Evolutionary conservation across 2,113 vertebrate species (phyloP).

Genomic region (Romanogobio albipinnatus): DNA sequence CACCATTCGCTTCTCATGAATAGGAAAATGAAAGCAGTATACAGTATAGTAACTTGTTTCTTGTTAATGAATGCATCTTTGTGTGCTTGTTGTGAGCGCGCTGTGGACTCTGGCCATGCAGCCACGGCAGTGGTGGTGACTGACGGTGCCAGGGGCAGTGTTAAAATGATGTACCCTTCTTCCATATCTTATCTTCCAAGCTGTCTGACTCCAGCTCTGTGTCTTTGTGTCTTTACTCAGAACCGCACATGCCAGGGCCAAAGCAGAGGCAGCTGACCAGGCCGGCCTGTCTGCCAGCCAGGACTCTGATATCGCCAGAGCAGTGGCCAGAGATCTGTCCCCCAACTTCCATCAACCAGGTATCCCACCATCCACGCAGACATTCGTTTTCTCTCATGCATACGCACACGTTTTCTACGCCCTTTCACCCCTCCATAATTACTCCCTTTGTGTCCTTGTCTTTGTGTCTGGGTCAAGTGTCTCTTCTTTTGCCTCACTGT

Average conservation of each 20-base stretch:
- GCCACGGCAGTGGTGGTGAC: background rate
- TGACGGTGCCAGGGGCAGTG: constrained; percentile 2
- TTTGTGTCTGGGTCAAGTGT: constrained; percentile 43
- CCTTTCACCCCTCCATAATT: background rate
- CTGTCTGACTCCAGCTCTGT: constrained; percentile 7
- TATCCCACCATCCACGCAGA: constrained; percentile 63
- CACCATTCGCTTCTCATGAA: background rate
- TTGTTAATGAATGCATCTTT: constrained; percentile 5
- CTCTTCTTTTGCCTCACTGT: constrained; percentile 31
- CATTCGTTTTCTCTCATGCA: background rate
- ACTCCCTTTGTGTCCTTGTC: constrained; percentile 39
- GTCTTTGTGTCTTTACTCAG: constrained; percentile 68
- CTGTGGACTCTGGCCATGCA: background rate
- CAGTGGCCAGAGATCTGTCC: constrained; percentile 91
- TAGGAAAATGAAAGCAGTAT: background rate
- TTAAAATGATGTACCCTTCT: background rate
- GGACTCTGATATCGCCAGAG: constrained; percentile 91
- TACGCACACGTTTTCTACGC: background rate
- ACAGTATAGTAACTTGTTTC: background rate
- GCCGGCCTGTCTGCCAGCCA: constrained; percentile 85
- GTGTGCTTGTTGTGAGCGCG: background rate
- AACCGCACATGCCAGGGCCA: constrained; percentile 91
- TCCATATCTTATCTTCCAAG: background rate
- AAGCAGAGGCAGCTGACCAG: constrained; percentile 92
- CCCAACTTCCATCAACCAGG: constrained; percentile 96